A percentile compares a stretch with the other conserved stretches of the same genome.
phyloP scores from a whole-genome alignment of 2,113 vertebrate genomes.

The Grammomys dolichurus region DNA sequence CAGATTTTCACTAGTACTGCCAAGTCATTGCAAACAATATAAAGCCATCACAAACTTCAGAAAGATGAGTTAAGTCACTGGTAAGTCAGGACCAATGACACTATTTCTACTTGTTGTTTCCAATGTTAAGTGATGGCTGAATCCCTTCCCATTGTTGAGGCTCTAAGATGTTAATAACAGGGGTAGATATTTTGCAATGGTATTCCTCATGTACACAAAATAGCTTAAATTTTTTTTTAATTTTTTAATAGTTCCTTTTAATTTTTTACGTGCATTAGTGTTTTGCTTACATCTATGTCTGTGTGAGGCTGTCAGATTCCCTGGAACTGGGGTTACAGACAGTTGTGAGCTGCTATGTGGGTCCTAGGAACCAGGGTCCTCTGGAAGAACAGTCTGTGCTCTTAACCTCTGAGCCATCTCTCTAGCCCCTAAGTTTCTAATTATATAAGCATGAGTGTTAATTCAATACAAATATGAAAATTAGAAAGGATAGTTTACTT shows the following conservation, averaged over 20 bases:
- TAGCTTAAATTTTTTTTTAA: neutral
- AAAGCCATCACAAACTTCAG: neutral
- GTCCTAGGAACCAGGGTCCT: neutral
- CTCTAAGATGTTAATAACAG: neutral
- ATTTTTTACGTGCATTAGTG: neutral
- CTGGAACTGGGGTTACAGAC: neutral
- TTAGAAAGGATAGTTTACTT: neutral
- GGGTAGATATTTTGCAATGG: neutral
- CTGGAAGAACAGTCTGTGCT: neutral
- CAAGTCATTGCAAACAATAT: neutral
- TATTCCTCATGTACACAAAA: neutral
- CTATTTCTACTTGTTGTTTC: neutral
- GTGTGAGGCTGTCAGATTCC: neutral
- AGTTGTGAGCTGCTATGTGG: neutral
- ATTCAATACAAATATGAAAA: neutral
- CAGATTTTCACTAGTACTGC: neutral
- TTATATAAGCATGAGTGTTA: neutral
- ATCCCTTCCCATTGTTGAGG: neutral
- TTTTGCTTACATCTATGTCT: neutral
- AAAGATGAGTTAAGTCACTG: neutral
- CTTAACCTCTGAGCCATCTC: neutral
- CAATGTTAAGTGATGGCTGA: neutral
- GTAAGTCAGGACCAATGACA: neutral
- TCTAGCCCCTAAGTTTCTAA: neutral
- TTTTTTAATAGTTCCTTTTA: neutral